Evolutionary conservation across 2,888 invertebrate genomes (phyloP), one percentile per base, ranked within the genome.

Genomic region (Apodemia zela): DNA sequence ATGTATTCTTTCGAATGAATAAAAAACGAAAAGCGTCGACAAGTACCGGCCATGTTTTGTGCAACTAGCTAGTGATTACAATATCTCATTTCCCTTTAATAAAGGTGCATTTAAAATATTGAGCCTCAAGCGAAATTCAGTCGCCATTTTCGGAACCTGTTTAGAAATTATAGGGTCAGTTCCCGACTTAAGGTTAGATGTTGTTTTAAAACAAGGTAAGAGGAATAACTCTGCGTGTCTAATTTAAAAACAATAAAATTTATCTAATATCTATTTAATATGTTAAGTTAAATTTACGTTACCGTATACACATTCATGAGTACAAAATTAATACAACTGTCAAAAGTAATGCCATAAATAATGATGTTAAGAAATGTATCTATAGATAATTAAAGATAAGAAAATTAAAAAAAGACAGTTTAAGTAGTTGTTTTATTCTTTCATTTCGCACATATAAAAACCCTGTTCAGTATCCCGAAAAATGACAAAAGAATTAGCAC

Each of bases 121-220:
- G 72, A 72, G 78, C 89, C 85, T 75, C 77, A 70, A 83, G 89
- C 87, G 72, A 77, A 77, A 78, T 81, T 79, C 81, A 81, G 83
- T 84, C 84, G 88, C 87, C 89, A 89, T 88, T 90, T 90, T 90
- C 74, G 80, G 81, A 89, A 89, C 90, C 86, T 78, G 90, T 89
- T 91, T 89, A 89, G 89, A 90, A 90, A 91, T 91, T 91, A 91
- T 87, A 91, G 87, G 89, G 89, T 84, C 82, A 85, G 78, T 71
- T 74, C 75, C 71, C 66, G 74, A 74, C 74, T 73, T 72, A 78
- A 78, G 79, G 79, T 82, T 81, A 83, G 79, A 74, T 69, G 73
- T 69, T 73, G 73, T 72, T 74, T 77, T 71, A 73, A 75, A 70
- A 70, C 49, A 63, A 65, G 58, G 66, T 61, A 63, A 51, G 63